Percentiles rank a stretch among this genome's conserved stretches.
These are phyloP conservation scores for Clarias macrocephalus DNA, from an alignment of 2,113 vertebrate species.

Conservation along the genomic window DNA sequence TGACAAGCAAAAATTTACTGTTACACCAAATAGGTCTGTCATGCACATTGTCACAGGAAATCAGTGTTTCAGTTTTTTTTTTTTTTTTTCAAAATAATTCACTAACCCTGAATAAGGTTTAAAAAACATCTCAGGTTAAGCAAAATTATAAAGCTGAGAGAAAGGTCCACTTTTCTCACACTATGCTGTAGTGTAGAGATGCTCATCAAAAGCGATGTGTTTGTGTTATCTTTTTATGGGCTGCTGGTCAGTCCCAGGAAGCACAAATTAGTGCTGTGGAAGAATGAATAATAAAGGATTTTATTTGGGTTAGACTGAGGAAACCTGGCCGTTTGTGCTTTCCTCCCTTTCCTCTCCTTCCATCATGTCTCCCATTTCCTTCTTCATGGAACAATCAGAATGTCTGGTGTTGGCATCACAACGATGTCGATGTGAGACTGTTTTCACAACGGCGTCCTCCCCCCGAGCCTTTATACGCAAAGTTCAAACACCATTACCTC, in stretches of 20 bases:
- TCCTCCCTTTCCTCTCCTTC: neutral
- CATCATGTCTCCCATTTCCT: slow-evolving; percentile 14
- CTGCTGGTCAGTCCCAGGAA: slow-evolving; percentile 57
- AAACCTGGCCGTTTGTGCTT: slow-evolving; percentile 58
- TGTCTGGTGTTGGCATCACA: slow-evolving; percentile 1
- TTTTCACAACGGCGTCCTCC: slow-evolving; percentile 31
- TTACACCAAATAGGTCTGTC: slow-evolving; percentile 42
- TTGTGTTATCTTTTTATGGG: slow-evolving; percentile 10
- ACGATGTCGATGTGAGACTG: slow-evolving; percentile 14
- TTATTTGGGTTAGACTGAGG: slow-evolving; percentile 63
- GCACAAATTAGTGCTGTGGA: slow-evolving; percentile 42
- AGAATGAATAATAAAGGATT: slow-evolving; percentile 62
- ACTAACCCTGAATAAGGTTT: neutral
- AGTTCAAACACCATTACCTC: slow-evolving; percentile 66
- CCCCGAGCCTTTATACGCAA: slow-evolving; percentile 23
- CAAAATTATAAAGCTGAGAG: neutral
- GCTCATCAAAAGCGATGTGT: slow-evolving; percentile 7
- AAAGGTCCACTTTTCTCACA: neutral
- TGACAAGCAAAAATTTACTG: slow-evolving; percentile 38
- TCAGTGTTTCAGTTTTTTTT: slow-evolving; percentile 37
- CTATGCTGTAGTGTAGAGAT: neutral
- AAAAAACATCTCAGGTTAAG: neutral
- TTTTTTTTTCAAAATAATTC: slow-evolving; percentile 30
- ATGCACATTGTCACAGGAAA: slow-evolving; percentile 47
- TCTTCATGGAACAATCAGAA: neutral